Evolutionary conservation across 2,797 vertebrate species (phyloP).

Genomic region (Anolis apletophallus): DNA sequence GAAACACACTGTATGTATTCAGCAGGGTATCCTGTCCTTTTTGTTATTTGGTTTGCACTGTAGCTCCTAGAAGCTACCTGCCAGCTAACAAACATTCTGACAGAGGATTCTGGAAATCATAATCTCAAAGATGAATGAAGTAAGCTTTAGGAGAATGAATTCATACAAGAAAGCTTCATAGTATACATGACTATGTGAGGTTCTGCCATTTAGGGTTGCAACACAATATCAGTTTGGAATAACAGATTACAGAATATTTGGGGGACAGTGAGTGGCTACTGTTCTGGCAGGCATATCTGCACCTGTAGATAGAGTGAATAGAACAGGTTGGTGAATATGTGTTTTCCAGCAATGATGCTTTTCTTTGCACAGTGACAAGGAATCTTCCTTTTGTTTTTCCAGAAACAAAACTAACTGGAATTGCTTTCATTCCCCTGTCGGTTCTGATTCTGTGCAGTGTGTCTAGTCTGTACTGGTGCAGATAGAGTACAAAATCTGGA

Average conservation of each 20-base stretch:
- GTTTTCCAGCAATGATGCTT: not conserved
- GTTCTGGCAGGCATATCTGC: not conserved
- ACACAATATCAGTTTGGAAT: not conserved
- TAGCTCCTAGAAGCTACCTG: no score
- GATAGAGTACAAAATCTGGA: not conserved
- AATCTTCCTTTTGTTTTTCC: slow-evolving; percentile 18
- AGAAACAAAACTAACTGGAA: slow-evolving; percentile 18
- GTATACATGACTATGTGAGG: not conserved
- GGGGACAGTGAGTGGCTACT: not conserved
- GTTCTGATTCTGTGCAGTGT: slow-evolving; percentile 6
- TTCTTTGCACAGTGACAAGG: not conserved
- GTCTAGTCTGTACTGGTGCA: not conserved
- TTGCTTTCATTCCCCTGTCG: not conserved
- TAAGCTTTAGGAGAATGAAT: not conserved
- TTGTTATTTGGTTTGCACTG: no score
- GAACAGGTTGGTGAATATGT: not conserved
- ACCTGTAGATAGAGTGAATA: not conserved
- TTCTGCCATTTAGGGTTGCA: not conserved
- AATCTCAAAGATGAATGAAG: no score
- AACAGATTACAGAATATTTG: not conserved
- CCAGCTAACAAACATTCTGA: no score
- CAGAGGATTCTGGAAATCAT: not conserved
- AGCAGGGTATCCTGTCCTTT: not conserved
- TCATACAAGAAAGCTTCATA: not conserved
- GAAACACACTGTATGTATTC: not conserved